Evolutionary conservation across 2,113 vertebrate species (phyloP), one percentile per base, ranked within the genome.

Genomic region (human (Homo sapiens)): DNA sequence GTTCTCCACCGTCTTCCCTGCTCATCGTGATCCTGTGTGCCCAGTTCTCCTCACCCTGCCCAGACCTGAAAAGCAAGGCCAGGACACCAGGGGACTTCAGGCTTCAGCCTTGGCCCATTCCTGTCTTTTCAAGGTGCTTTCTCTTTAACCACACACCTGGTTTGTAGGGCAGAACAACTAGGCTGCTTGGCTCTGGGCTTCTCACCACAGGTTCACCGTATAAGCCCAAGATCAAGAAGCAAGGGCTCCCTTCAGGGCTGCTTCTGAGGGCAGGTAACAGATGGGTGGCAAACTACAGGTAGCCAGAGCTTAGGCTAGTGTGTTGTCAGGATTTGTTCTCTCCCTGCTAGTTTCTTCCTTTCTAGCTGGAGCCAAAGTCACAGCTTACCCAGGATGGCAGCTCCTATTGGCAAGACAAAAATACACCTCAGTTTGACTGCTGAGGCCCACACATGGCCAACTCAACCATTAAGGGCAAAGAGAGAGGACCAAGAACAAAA

Each of bases 321-420:
- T 57, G 92, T 8, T 20, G 30, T 93, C 82, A 66, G 73, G 89
- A 93, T 92, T 75, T 96, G 83, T 20, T 75, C 25, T 89, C 73
- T 93, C 78, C 84, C 97, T 89, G 93, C 72, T 87, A 68, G 89
- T 32, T 93, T 93, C 89, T 92, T 97, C 89, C 92, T 96, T 84
- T 96, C 89, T 66, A 83, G 64, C 83, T 97, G 96, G 89, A 97
- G 73, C 75, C 94, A 80, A 82, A 94, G 89, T 93, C 88, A 89
- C 70, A 50, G 91, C 93, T 96, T 78, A 82, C 52, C 64, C 45
- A 89, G 97, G 55, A 84, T 38, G 57, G 75, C 84, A 96, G 92
- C 52, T 97, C 68, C 79, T 43, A 32, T 66, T 92, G 89, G 79
- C 83, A 89, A 80, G 91, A 94, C 96, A 97, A 97, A 97, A 97